These are phyloP conservation scores for Fopius arisanus DNA, from an alignment of 1,140 invertebrate species.

Conservation along the genomic window DNA sequence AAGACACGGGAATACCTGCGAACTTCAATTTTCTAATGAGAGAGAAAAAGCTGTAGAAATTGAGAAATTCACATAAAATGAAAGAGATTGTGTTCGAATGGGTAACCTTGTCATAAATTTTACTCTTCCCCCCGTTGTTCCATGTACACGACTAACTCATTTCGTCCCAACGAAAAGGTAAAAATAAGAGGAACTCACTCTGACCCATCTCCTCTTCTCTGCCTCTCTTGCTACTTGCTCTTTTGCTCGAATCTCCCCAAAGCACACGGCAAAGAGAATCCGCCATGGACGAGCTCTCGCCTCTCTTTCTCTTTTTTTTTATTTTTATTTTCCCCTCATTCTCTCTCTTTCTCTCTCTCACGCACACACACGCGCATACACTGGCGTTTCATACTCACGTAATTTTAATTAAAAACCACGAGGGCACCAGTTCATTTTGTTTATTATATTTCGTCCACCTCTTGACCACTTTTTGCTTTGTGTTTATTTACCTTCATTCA, in stretches of 20 bases:
- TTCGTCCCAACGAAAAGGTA: constrained; percentile 24
- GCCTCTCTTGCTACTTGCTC: background rate
- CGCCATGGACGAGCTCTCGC: background rate
- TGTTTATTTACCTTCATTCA: constrained; percentile 15
- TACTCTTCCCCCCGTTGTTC: background rate
- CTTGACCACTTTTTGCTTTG: background rate
- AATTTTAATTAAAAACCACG: constrained; percentile 33
- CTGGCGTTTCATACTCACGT: background rate
- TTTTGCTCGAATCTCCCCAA: constrained; percentile 6
- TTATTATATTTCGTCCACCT: constrained; percentile 13
- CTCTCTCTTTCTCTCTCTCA: too few species aligned
- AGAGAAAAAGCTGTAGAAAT: constrained; percentile 12
- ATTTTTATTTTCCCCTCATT: background rate
- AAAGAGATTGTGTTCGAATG: constrained; percentile 27
- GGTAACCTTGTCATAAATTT: constrained; percentile 29
- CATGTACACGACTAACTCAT: constrained; percentile 32
- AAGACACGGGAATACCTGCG: background rate
- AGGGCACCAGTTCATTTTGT: constrained; percentile 27
- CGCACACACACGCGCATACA: too few species aligned
- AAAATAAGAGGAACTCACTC: constrained; percentile 18
- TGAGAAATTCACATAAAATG: constrained; percentile 31
- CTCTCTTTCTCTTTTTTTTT: background rate
- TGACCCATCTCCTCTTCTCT: background rate
- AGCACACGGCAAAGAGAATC: constrained; percentile 5
- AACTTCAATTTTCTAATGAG: constrained; percentile 21